Base-by-base conservation (phyloP, 1,140 invertebrate species). In the Eciton burchellii region DNA sequence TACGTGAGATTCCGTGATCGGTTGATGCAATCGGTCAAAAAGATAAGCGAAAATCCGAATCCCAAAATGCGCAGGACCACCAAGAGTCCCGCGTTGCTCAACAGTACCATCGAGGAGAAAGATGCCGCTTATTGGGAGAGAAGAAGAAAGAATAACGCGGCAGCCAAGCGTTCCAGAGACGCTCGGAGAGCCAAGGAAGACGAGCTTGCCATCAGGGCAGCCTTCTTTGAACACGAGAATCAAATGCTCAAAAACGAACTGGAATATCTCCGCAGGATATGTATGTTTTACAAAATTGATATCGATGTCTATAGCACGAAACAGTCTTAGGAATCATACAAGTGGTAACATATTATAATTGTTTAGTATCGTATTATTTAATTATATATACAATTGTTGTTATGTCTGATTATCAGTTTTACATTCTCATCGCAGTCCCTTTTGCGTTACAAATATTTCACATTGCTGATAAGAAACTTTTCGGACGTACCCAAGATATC, bases 121-220 rank as follows among this genome's bases (percentile, higher is more conserved):
- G 98, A 98, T 90, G 96, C 96, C 0, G 96, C 96, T 0, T 99
- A 99, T 90, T 97, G 96, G 94, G 98, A 98, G 90, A 95, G 98
- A 77, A 94, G 98, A 11, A 95, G 97, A 74, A 98, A 98, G 91
- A 99, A 99, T 91, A 99, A 99, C 92, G 97, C 97, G 85, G 98
- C 99, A 0, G 99, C 99, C 0, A 99, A 99, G 92, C 95, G 98
- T 73, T 99, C 98, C 0, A 95, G 99, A 52, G 98, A 99, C 89
- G 96, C 97, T 0, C 94, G 99, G 72, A 95, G 98, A 87, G 95
- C 96, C 14, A 98, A 99, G 91, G 98, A 99, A 91, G 97, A 99
- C 79, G 97, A 98, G 90, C 97, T 99, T 19, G 97, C 98, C 0
- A 97, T 99, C 45, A 94, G 97, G 71, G 97, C 97, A 0, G 96